phyloP scores from a whole-genome alignment of 1,140 invertebrate genomes.

The Drosophila simulans region DNA sequence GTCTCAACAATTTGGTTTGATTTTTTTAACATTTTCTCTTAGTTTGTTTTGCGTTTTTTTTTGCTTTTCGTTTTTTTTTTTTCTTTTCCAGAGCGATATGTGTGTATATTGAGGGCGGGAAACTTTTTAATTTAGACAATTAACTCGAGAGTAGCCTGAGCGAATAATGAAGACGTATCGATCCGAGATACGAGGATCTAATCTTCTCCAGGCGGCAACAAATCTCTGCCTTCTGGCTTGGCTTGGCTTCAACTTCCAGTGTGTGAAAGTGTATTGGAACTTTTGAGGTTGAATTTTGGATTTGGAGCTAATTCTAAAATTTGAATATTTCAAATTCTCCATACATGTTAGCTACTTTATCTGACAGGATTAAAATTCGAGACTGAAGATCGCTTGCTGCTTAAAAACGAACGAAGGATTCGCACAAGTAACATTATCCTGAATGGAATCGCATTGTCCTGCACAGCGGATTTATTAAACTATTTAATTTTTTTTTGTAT shows the following conservation, averaged over 20 bases:
- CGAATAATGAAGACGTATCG: background rate
- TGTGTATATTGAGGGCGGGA: conserved; percentile 13
- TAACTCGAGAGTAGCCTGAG: conserved; percentile 47
- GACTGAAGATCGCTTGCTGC: background rate
- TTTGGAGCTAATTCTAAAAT: background rate
- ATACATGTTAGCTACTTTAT: background rate
- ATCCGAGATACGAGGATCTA: too few relatives aligned
- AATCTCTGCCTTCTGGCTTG: background rate
- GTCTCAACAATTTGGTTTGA: conserved; percentile 62
- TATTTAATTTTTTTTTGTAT: too few relatives aligned
- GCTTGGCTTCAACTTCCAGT: background rate
- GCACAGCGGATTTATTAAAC: too few relatives aligned
- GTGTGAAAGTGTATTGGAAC: background rate
- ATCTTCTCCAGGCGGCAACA: background rate
- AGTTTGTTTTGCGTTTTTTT: conserved; percentile 32
- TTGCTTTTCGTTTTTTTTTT: conserved; percentile 16
- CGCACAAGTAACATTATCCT: too few relatives aligned
- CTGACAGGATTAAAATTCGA: background rate
- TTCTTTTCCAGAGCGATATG: conserved; percentile 15
- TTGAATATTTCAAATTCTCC: background rate
- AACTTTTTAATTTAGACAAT: conserved; percentile 54
- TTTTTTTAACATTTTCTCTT: conserved; percentile 66
- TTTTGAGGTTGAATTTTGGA: conserved; percentile 1
- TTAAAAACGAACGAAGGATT: background rate
- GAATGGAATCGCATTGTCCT: too few relatives aligned